Conservation (phyloP, 2,113 vertebrate genomes). For the Neotoma lepida region DNA sequence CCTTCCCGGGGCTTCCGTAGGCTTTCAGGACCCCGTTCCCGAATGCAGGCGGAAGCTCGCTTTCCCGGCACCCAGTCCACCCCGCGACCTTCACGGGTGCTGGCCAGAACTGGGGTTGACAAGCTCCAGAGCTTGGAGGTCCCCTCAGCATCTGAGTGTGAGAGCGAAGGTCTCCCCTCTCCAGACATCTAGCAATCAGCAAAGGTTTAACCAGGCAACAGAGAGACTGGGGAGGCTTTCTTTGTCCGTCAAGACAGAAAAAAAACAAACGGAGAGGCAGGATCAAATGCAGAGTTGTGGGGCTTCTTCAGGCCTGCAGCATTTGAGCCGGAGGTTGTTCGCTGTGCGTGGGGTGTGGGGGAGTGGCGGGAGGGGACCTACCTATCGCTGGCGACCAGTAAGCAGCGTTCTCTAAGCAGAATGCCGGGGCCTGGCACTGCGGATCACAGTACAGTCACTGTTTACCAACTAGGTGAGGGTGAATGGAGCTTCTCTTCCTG, state of each 20-base stretch:
- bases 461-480: neutral
- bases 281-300: neutral
- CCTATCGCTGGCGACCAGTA: neutral
- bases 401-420: neutral
- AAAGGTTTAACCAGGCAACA: neutral
- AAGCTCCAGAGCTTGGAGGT: neutral
- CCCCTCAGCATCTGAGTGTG: neutral
- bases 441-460: neutral
- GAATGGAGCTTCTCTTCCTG: neutral
- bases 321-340: neutral
- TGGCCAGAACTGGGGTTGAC: neutral
- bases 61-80: neutral
- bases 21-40: accelerated
- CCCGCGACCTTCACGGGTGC: accelerated
- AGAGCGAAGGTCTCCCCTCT: neutral
- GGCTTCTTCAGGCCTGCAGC: neutral
- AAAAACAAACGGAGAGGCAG: neutral
- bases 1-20: neutral
- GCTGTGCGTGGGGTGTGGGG: accelerated
- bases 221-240: neutral
- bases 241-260: neutral
- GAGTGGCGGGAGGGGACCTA: too few relatives aligned
- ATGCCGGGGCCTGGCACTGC: neutral
- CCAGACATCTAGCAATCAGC: neutral
- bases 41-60: accelerated